Evolutionary conservation across 2,888 invertebrate species (phyloP).

Genomic region (Melanostoma mellinum): DNA sequence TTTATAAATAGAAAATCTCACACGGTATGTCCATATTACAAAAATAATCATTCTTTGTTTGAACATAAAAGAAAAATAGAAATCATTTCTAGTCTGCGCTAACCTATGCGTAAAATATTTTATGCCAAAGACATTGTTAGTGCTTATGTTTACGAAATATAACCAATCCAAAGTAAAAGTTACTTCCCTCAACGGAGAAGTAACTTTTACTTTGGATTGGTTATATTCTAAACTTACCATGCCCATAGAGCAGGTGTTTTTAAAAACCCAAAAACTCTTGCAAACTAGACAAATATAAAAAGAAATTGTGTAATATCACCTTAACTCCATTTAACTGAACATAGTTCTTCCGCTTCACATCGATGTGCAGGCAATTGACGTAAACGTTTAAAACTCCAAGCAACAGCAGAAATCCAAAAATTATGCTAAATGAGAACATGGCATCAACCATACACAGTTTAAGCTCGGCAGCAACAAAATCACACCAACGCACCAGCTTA

Average conservation of each 20-base stretch:
- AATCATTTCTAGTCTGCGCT: no score
- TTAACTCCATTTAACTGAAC: slow-evolving; percentile 79
- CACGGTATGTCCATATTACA: no score
- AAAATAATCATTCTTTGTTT: no score
- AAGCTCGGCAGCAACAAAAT: slow-evolving; percentile 34
- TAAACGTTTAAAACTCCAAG: slow-evolving; percentile 63
- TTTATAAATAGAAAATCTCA: slow-evolving; percentile 43
- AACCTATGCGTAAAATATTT: no score
- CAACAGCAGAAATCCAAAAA: slow-evolving; percentile 67
- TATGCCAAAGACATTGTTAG: no score
- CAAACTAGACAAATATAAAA: slow-evolving; percentile 24
- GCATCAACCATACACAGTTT: slow-evolving; percentile 45
- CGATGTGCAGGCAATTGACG: slow-evolving; percentile 76
- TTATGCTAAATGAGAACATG: slow-evolving; percentile 68
- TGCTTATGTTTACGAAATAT: no score
- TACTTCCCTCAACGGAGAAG: no score
- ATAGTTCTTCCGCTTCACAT: slow-evolving; percentile 79
- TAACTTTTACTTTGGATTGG: no score
- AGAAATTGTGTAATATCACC: slow-evolving; percentile 74
- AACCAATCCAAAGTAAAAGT: no score
- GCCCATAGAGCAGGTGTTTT: slow-evolving; percentile 4
- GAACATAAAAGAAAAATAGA: no score
- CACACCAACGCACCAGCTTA: slow-evolving; percentile 26
- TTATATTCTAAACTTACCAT: slow-evolving; percentile 17
- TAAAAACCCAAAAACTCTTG: slow-evolving; percentile 40